Conservation (phyloP, 2,888 invertebrate species). For the Acholoe squamosa region DNA sequence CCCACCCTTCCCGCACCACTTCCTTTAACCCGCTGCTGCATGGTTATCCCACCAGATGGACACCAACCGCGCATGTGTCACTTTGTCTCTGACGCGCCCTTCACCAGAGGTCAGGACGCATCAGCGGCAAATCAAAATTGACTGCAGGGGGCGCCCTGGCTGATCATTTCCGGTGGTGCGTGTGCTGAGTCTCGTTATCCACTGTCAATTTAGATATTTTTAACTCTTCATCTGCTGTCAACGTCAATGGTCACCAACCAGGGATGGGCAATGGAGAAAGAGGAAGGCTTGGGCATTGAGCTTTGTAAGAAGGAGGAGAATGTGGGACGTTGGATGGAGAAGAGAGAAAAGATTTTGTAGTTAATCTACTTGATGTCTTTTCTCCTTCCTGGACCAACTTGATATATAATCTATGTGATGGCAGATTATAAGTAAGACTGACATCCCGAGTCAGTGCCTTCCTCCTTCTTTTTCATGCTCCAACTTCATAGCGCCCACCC, state of each 20-base stretch:
- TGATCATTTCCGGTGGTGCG: constrained; percentile 44
- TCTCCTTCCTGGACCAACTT: neutral
- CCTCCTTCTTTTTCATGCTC: neutral
- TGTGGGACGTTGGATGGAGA: neutral
- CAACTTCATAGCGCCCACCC: neutral
- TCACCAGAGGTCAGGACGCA: constrained; percentile 20
- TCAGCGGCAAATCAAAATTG: constrained; percentile 40
- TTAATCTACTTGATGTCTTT: neutral
- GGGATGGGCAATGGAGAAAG: neutral
- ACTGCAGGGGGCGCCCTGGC: constrained; percentile 39
- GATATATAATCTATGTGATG: neutral
- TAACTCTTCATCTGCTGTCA: constrained; percentile 50
- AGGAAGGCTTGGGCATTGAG: neutral
- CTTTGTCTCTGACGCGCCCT: neutral
- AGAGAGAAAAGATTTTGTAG: constrained; percentile 1
- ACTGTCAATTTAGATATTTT: constrained; percentile 58
- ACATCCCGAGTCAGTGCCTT: neutral
- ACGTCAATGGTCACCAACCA: constrained; percentile 1
- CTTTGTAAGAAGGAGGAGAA: neutral
- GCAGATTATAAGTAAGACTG: constrained; percentile 8
- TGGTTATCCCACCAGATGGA: neutral
- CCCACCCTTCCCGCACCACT: neutral
- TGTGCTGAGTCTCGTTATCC: constrained; percentile 44
- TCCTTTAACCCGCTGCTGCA: neutral
- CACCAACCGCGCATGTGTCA: constrained; percentile 21